Conservation (phyloP, 1,140 invertebrate genomes). For the Scaptomyza pallida region DNA sequence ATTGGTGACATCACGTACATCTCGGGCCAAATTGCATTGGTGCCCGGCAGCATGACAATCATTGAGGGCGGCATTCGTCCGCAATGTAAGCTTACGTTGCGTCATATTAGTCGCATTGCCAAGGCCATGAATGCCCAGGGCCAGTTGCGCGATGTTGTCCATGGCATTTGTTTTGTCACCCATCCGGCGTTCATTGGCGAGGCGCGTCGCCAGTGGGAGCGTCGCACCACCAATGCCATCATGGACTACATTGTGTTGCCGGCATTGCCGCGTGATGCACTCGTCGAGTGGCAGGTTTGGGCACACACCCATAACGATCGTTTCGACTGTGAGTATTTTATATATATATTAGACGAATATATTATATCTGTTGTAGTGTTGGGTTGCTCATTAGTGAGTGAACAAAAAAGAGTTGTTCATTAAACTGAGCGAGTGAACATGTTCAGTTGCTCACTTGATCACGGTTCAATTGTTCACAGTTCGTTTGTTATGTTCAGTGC, state of each 20-base stretch:
- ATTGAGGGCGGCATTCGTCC: conserved; percentile 89
- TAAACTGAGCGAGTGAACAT: too few species aligned
- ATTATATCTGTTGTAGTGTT: too few species aligned
- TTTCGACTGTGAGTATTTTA: conserved; percentile 90
- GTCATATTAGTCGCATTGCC: conserved; percentile 92
- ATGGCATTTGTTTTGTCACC: conserved; percentile 93
- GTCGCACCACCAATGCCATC: conserved; percentile 93
- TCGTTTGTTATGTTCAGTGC: too few species aligned
- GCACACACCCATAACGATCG: conserved; percentile 93
- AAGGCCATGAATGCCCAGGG: conserved; percentile 90
- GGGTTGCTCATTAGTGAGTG: too few species aligned
- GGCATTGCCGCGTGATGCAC: conserved; percentile 90
- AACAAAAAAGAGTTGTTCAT: too few species aligned
- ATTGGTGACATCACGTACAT: conserved; percentile 92
- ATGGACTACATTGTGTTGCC: conserved; percentile 94
- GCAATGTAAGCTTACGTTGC: conserved; percentile 92
- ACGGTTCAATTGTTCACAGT: too few species aligned
- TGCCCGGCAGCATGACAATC: conserved; percentile 92
- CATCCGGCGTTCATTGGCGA: conserved; percentile 88
- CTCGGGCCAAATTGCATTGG: conserved; percentile 95
- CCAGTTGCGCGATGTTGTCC: conserved; percentile 91
- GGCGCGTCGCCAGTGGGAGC: conserved; percentile 91
- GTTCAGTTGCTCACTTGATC: too few species aligned
- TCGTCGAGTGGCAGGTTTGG: conserved; percentile 96
- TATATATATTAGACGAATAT: too few species aligned